Percentiles rank a stretch among this genome's conserved stretches.
These are phyloP conservation scores for Drosophila busckii DNA, from an alignment of 1,140 invertebrate genomes.

Conservation along the genomic window DNA sequence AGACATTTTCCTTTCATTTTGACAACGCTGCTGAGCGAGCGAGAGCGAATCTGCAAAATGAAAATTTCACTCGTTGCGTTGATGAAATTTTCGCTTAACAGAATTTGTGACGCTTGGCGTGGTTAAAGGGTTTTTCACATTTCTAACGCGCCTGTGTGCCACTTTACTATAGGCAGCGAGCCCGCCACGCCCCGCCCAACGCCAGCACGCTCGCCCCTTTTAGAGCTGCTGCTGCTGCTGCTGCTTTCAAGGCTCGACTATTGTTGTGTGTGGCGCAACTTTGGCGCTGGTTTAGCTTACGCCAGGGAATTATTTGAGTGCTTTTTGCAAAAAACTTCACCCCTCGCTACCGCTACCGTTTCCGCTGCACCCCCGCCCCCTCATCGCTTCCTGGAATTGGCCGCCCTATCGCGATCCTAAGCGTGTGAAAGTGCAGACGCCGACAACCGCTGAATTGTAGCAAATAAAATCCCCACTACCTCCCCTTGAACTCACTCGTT, in stretches of 20 bases:
- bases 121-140: slow-evolving; percentile 73
- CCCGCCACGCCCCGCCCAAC: not conserved
- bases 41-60: slow-evolving; percentile 49
- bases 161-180: slow-evolving; percentile 16
- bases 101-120: slow-evolving; percentile 70
- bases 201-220: not conserved
- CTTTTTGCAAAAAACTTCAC: slow-evolving; percentile 45
- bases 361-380: not conserved
- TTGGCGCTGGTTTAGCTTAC: slow-evolving; percentile 73
- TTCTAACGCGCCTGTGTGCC: slow-evolving; percentile 52
- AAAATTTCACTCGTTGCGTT: slow-evolving; percentile 62
- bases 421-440: slow-evolving; percentile 75
- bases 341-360: not conserved
- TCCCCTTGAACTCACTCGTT: no score
- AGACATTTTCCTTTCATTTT: slow-evolving; percentile 77
- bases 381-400: not conserved
- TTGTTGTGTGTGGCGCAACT: slow-evolving; percentile 65
- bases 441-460: slow-evolving; percentile 44
- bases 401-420: slow-evolving; percentile 31
- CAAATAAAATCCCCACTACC: slow-evolving; percentile 46
- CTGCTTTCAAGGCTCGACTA: slow-evolving; percentile 20
- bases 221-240: not conserved
- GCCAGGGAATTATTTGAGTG: slow-evolving; percentile 74
- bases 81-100: slow-evolving; percentile 77
- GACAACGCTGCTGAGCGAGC: slow-evolving; percentile 44